Base-by-base conservation (phyloP, 2,113 vertebrate genomes). In the Python bivittatus region DNA sequence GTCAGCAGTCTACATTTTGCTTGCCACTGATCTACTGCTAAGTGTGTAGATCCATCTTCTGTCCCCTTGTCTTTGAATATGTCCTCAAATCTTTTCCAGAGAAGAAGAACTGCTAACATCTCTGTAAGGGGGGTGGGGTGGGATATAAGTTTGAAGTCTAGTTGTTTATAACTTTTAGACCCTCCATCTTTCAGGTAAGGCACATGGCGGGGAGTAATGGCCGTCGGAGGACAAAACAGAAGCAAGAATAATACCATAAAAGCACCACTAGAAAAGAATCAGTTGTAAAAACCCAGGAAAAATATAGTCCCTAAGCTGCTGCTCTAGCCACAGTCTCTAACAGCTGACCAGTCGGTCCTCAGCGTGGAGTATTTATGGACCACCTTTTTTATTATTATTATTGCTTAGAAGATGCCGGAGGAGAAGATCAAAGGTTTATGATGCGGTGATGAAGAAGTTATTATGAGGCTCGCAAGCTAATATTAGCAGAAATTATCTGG, bases 381-480 rank as follows among this genome's bases (percentile, higher is more conserved):
- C n/a, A 23, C 11, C 84, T 79, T 92, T 54, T 38, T 42, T 33
- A 79, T 79, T 53, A 33, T 79, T 88, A 48, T 92, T 92, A 89
- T 85, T 89, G 88, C 91, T 89, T 6, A 8, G 72, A 89, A 92
- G 87, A 89, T 52, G 87, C 79, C 42, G 56, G 56, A 92, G 88
- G 88, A 85, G 91, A 89, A 92, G 91, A 88, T 85, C 91, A 92
- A 83, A 89, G 88, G 91, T 92, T 92, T 92, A 92, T 64, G 83
- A 85, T 85, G 91, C 85, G 79, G 79, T 64, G 91, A 64, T 92
- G 91, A 92, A 89, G 87, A 92, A 85, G 91, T 92, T 89, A 92
- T 92, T 89, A 92, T 61, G 33, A 88, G 42, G 72, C 88, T 61
- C 64, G 44, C 56, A 64, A 89, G 91, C 44, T 89, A 85, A 89